Percentiles rank a stretch among this genome's conserved stretches.
Evolutionary conservation across 1,140 invertebrate genomes (phyloP).

Genomic region (Magallana ariakensis): DNA sequence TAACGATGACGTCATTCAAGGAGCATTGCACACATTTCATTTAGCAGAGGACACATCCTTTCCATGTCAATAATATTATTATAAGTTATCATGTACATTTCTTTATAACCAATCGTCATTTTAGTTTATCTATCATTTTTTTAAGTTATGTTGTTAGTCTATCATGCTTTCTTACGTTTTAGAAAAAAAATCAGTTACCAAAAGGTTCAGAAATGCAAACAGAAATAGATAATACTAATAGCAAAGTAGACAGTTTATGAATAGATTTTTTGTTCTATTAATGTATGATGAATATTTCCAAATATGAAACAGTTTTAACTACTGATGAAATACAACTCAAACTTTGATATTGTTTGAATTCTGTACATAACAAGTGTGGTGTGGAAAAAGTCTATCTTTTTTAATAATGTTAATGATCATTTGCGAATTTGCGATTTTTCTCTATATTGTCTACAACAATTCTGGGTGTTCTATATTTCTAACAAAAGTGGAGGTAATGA

Average conservation of each 20-base stretch:
- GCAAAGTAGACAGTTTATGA: neutral
- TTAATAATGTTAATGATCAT: neutral
- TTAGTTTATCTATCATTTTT: neutral
- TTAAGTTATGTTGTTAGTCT: slow-evolving; percentile 10
- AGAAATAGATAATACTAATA: slow-evolving; percentile 1
- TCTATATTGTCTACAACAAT: neutral
- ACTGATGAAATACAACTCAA: neutral
- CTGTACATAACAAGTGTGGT: neutral
- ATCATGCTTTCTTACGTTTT: slow-evolving; percentile 7
- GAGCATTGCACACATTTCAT: neutral
- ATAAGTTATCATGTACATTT: neutral
- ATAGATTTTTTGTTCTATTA: neutral
- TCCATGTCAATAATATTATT: neutral
- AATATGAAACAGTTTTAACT: neutral
- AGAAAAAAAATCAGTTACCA: neutral
- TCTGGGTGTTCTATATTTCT: neutral
- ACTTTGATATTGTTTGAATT: neutral
- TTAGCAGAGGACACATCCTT: neutral
- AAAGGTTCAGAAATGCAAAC: neutral
- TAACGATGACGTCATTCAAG: neutral
- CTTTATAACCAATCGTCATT: neutral
- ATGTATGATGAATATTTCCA: neutral
- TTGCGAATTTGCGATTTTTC: neutral
- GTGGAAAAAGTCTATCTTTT: neutral
- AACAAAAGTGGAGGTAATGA: neutral